phyloP scores from a whole-genome alignment of 2,888 invertebrate genomes.

The Orthosia gracilis region DNA sequence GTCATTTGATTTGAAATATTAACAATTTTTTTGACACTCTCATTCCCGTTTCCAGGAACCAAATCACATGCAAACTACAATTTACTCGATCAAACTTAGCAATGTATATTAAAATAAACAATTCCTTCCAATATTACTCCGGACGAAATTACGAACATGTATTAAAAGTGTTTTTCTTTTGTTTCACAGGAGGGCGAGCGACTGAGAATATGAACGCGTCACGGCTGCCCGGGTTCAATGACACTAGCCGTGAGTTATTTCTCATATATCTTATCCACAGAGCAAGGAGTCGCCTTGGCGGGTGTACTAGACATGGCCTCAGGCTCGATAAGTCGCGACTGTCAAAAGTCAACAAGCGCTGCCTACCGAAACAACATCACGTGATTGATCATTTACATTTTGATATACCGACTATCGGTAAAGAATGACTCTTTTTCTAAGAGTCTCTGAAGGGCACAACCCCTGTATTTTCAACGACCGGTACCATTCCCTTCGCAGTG shows the following conservation, averaged over 20 bases:
- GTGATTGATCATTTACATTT: too few species aligned
- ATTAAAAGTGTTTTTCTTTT: constrained; percentile 60
- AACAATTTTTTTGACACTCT: too few species aligned
- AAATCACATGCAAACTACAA: neutral
- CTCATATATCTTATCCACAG: constrained; percentile 15
- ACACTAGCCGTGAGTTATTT: constrained; percentile 81
- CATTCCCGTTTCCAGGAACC: neutral
- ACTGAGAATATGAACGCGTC: constrained; percentile 85
- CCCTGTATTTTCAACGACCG: too few species aligned
- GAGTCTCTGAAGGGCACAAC: too few species aligned
- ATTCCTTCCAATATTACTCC: constrained; percentile 7
- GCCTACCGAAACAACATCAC: too few species aligned
- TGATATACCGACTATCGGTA: too few species aligned
- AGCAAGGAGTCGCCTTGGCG: neutral
- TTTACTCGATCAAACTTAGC: neutral
- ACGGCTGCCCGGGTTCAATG: constrained; percentile 79
- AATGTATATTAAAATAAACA: neutral
- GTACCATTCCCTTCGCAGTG: too few species aligned
- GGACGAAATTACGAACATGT: constrained; percentile 11
- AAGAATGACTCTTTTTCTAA: too few species aligned
- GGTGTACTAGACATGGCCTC: neutral
- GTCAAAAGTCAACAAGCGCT: too few species aligned
- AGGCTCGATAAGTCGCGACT: too few species aligned
- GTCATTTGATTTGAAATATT: too few species aligned
- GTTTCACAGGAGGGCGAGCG: constrained; percentile 88